Percentiles rank a stretch among this genome's conserved stretches.
Conservation (phyloP, 2,797 vertebrate genomes). For the Darevskia mixta region DNA sequence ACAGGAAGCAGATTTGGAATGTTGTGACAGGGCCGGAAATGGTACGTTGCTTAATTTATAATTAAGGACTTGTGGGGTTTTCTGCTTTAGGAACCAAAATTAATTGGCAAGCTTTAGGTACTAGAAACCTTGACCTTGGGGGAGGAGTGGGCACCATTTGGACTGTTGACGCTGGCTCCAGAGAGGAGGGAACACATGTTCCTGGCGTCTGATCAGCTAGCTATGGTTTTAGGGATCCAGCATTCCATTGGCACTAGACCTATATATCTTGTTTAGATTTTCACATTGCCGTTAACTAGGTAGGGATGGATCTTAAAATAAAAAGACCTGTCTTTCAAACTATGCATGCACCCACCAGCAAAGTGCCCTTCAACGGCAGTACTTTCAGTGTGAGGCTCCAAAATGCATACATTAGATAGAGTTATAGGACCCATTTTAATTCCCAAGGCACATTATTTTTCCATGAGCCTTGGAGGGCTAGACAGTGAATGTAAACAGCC, state of each 20-base stretch:
- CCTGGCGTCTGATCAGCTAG: background rate
- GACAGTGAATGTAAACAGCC: slow-evolving; percentile 19
- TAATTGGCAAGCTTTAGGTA: too few species aligned
- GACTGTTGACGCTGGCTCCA: too few species aligned
- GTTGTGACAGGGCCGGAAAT: too few species aligned
- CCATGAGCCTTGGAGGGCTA: background rate
- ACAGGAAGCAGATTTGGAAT: too few species aligned
- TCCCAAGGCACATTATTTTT: background rate
- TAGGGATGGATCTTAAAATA: background rate
- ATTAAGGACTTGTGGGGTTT: too few species aligned
- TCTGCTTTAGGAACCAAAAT: too few species aligned
- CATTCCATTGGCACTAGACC: background rate
- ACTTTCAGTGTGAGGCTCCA: background rate
- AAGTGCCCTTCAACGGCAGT: slow-evolving; percentile 16
- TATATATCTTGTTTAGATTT: too few species aligned
- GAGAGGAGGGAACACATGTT: background rate
- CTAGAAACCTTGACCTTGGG: too few species aligned
- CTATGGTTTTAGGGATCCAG: background rate
- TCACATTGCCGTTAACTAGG: background rate
- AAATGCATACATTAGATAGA: background rate
- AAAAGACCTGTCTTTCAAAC: background rate
- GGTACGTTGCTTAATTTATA: too few species aligned
- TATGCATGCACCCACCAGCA: background rate
- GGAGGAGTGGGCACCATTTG: too few species aligned
- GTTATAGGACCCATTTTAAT: background rate